phyloP scores from a whole-genome alignment of 2,888 invertebrate genomes.

The Hoplodrina ambigua region DNA sequence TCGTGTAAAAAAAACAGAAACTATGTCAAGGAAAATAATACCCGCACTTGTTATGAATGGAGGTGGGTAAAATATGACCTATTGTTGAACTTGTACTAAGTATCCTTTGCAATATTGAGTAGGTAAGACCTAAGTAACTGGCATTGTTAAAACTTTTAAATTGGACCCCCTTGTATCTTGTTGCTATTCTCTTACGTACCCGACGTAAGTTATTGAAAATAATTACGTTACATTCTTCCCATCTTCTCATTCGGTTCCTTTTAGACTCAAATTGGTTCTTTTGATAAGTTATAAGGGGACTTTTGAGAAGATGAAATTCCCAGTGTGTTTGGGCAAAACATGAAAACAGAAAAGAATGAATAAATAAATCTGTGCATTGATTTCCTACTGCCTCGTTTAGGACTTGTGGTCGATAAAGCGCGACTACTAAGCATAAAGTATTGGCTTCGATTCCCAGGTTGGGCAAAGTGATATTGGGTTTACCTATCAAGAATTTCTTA shows the following conservation, averaged over 20 bases:
- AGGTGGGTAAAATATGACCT: constrained; percentile 28
- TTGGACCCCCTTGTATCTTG: constrained; percentile 59
- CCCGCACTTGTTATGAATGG: constrained; percentile 9
- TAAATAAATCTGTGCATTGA: too few species aligned
- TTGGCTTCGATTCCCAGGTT: too few species aligned
- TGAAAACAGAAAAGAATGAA: neutral
- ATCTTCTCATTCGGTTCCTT: constrained; percentile 5
- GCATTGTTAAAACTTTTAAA: constrained; percentile 74
- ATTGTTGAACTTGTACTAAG: constrained; percentile 53
- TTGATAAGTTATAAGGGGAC: constrained; percentile 18
- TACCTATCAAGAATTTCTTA: too few species aligned
- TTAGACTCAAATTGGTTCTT: constrained; percentile 22
- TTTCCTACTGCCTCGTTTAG: neutral
- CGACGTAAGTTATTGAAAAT: constrained; percentile 46
- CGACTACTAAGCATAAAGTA: too few species aligned
- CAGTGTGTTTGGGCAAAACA: neutral
- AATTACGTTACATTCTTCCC: constrained; percentile 37
- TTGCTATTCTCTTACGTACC: constrained; percentile 47
- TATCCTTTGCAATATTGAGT: constrained; percentile 60
- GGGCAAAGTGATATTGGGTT: too few species aligned
- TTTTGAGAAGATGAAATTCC: constrained; percentile 4
- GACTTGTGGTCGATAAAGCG: neutral
- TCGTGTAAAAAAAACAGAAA: neutral
- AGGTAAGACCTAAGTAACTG: constrained; percentile 43
- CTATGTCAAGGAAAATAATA: neutral